These are phyloP conservation scores for Sinelater perroti DNA, from an alignment of 2,888 invertebrate genomes.

Conservation along the genomic window DNA sequence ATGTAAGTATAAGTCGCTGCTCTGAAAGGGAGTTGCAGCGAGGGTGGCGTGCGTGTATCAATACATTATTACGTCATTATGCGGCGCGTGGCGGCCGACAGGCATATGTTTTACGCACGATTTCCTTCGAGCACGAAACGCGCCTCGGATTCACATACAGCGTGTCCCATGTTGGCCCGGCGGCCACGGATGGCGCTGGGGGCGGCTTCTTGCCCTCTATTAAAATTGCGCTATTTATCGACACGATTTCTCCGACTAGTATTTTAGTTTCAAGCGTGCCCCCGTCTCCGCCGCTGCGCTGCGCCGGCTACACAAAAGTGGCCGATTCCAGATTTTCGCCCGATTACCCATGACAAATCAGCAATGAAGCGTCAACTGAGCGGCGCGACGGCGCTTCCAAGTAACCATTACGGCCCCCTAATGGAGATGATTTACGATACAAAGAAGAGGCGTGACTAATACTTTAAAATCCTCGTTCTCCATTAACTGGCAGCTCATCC, in stretches of 20 bases:
- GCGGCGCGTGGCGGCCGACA: constrained; percentile 59
- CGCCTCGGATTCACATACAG: no score
- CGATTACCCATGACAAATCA: constrained; percentile 40
- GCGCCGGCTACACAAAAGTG: no score
- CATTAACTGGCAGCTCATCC: constrained; percentile 17
- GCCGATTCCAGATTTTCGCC: constrained; percentile 26
- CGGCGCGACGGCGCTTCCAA: constrained; percentile 14
- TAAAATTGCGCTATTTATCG: no score
- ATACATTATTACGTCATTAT: constrained; percentile 62
- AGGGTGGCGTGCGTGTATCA: constrained; percentile 54
- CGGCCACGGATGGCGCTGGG: no score
- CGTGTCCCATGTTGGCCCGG: no score
- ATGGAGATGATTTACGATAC: constrained; percentile 22
- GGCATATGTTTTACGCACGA: constrained; percentile 61
- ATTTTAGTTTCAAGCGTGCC: no score
- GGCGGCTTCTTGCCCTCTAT: no score
- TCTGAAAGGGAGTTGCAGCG: constrained; percentile 43
- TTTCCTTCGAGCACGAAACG: constrained; percentile 53
- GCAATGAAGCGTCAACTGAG: constrained; percentile 34
- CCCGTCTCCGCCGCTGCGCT: no score
- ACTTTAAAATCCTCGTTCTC: constrained; percentile 47
- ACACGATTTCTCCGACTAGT: no score
- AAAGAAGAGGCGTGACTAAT: constrained; percentile 48
- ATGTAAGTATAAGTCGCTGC: constrained; percentile 22
- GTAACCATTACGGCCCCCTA: constrained; percentile 22